These are phyloP conservation scores for Heliocidaris erythrogramma DNA, from an alignment of 35 echinoderm and acorn worm genomes.

Conservation along the genomic window DNA sequence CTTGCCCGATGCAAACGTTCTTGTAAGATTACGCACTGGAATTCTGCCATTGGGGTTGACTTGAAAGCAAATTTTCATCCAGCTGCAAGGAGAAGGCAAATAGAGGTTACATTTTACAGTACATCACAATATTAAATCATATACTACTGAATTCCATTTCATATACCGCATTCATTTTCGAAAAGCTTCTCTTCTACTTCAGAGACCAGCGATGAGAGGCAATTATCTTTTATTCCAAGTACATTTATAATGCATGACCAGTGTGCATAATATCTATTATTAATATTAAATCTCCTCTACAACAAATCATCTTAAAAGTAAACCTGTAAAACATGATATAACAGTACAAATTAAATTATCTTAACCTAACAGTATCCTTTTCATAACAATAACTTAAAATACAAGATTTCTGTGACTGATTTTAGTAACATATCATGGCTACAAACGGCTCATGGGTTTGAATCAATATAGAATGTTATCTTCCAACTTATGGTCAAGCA, in stretches of 20 bases:
- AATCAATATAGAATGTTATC: no score
- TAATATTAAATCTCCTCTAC: background rate
- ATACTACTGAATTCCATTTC: no score
- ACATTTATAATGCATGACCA: background rate
- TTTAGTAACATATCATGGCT: no score
- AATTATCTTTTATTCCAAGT: background rate
- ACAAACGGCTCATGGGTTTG: no score
- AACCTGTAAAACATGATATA: no score
- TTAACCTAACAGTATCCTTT: no score
- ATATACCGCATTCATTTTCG: background rate
- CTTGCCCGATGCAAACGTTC: constrained; percentile 96
- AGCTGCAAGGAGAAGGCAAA: constrained; percentile 53
- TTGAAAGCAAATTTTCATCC: constrained; percentile 98
- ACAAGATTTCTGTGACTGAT: no score
- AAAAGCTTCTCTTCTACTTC: background rate
- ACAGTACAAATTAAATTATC: no score
- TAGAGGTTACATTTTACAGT: constrained; percentile 24
- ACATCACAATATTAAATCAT: background rate
- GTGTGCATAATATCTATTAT: background rate
- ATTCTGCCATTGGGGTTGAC: constrained; percentile 92
- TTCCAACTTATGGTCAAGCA: no score
- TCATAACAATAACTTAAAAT: no score
- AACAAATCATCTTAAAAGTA: background rate
- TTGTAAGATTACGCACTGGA: constrained; percentile 86
- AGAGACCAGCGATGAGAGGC: background rate